Base-by-base conservation (phyloP, 2,113 vertebrate species). In the Sterna hirundo region DNA sequence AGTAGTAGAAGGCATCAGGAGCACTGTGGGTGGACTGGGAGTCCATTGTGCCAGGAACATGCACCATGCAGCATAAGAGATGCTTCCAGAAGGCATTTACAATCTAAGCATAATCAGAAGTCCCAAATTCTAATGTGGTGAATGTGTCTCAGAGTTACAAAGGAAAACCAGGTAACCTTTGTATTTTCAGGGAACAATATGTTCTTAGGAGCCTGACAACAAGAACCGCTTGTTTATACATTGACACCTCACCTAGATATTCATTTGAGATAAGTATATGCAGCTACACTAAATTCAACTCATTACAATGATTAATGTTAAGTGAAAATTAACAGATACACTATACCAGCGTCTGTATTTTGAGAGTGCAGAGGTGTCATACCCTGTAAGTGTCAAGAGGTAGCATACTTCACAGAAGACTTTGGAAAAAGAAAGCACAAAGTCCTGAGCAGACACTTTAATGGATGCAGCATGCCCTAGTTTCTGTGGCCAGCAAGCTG, bases 111-210 rank as follows among this genome's bases (percentile, higher is more conserved):
- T 46, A 62, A 62, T 13, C 38, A 65, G 25, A 71, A 58, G 15
- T 58, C 64, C 46, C 34, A 71, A 72, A 61, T 47, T 32, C 46
- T 78, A 26, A 49, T 0, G 0, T 38, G 11, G 12, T 66, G 27
- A 78, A 42, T 9, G 19, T 30, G 36, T 23, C 36, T 58, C 29
- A 46, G 61, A 77, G 54, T 36, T 78, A 52, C 9, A 78, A 69
- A n/a, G 15, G 5, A 76, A 86, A 71, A n/a, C 0, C n/a, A 80
- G 7, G 26, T 29, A 64, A 83, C 13, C 2, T 68, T 62, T 2
- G 0, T 1, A 1, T 65, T 61, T 3, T 22, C 54, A 55, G 29
- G 10, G 9, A 40, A 69, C 17, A 55, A 14, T 10, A 51, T 10
- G 4, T 47, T 68, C n/a, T 72, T 13, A 57, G 15, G 3, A 69